Evolutionary conservation across 2,888 invertebrate genomes (phyloP).

Genomic region (Eupithecia abbreviata): DNA sequence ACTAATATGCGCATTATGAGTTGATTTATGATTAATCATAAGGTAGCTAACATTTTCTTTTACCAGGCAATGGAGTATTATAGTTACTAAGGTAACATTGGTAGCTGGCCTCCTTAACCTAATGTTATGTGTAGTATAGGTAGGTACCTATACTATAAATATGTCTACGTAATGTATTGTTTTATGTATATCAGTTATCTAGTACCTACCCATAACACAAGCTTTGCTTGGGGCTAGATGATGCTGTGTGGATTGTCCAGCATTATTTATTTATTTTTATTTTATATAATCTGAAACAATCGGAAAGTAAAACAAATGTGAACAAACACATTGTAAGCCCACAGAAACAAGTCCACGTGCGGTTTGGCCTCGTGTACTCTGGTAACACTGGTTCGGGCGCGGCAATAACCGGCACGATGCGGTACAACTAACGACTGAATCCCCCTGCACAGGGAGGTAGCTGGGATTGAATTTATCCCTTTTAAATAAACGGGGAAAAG

Average conservation of each 20-base stretch:
- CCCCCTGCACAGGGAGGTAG: constrained; percentile 32
- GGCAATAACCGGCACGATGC: constrained; percentile 66
- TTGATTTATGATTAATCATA: not conserved
- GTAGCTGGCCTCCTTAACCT: not conserved
- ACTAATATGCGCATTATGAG: not conserved
- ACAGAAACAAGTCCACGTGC: constrained; percentile 33
- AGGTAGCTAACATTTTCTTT: not conserved
- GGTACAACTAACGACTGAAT: constrained; percentile 60
- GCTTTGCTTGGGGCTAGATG: too few relatives aligned
- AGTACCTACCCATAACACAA: too few relatives aligned
- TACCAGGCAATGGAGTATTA: not conserved
- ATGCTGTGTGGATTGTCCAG: too few relatives aligned
- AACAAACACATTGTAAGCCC: constrained; percentile 25
- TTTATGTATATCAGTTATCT: too few relatives aligned
- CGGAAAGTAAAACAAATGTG: not conserved
- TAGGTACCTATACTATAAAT: too few relatives aligned
- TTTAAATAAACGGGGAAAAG: not conserved
- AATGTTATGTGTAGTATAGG: too few relatives aligned
- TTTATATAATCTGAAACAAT: too few relatives aligned
- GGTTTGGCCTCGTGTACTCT: constrained; percentile 41
- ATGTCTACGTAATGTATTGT: too few relatives aligned
- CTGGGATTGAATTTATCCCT: not conserved
- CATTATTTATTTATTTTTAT: too few relatives aligned
- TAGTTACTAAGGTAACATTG: not conserved
- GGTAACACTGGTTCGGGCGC: constrained; percentile 41